Evolutionary conservation across 2,113 vertebrate species (phyloP).

Genomic region (Myotis davidii): DNA sequence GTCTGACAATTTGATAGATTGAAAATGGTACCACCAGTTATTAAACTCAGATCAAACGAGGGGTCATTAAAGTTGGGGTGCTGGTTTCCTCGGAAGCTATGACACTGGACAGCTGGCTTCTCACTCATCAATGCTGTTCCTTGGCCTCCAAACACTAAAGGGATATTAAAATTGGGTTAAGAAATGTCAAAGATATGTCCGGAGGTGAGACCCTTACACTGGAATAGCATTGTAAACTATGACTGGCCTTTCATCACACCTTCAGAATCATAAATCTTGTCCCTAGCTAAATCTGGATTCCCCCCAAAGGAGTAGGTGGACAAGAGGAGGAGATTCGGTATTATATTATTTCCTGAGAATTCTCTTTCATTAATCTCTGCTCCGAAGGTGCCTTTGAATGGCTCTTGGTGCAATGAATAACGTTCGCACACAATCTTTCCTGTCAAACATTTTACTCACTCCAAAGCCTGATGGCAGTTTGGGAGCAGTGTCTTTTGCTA

Average conservation of each 20-base stretch:
- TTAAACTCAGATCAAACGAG: not conserved
- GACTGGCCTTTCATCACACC: slow-evolving; percentile 29
- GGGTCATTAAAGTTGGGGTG: not conserved
- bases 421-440: slow-evolving; percentile 77
- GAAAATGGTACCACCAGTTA: not conserved
- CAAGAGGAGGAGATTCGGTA: slow-evolving; percentile 41
- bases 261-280: slow-evolving; percentile 43
- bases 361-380: slow-evolving; percentile 75
- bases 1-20: not conserved
- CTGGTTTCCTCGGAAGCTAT: not conserved
- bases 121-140: not conserved
- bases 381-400: slow-evolving; percentile 61
- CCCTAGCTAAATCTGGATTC: slow-evolving; percentile 57
- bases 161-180: not conserved
- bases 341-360: slow-evolving; percentile 66
- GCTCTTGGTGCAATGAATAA: slow-evolving; percentile 62
- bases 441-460: slow-evolving; percentile 81
- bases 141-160: not conserved
- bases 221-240: not conserved
- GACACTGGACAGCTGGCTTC: not conserved
- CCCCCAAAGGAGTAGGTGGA: slow-evolving; percentile 3
- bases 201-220: not conserved
- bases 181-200: not conserved
- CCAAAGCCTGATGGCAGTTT: slow-evolving; percentile 75
- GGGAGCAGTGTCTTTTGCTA: slow-evolving; percentile 72